A percentile compares a stretch with the other conserved stretches of the same genome.
Conservation (phyloP, 2,888 invertebrate genomes). For the Cynaeus angustus region DNA sequence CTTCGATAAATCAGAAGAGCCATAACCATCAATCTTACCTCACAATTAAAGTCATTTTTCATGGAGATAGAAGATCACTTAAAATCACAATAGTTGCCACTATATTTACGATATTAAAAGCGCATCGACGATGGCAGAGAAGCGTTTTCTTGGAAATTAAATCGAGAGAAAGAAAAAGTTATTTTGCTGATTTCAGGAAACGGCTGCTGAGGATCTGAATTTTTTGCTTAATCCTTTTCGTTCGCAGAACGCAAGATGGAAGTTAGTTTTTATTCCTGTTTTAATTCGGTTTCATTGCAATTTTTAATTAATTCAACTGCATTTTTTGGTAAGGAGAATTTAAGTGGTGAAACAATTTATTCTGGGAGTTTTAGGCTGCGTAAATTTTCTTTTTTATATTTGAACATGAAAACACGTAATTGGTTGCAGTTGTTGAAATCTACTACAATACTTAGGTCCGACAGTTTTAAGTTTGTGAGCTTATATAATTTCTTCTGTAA, state of each 20-base stretch:
- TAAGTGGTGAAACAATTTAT: no score
- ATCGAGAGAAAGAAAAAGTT: background rate
- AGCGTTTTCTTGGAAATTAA: background rate
- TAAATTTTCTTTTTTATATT: no score
- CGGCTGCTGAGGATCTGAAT: background rate
- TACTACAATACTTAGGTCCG: no score
- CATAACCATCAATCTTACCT: constrained; percentile 43
- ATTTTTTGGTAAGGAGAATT: no score
- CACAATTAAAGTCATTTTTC: constrained; percentile 44
- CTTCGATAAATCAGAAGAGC: constrained; percentile 39
- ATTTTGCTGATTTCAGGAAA: constrained; percentile 1
- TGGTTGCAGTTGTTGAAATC: no score
- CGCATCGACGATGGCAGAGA: background rate
- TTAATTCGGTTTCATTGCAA: no score
- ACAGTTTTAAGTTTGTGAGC: no score
- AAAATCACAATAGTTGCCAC: constrained; percentile 24
- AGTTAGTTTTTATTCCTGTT: no score
- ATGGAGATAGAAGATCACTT: constrained; percentile 11
- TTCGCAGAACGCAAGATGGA: background rate
- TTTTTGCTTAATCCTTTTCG: background rate
- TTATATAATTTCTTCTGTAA: no score
- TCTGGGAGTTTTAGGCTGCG: no score
- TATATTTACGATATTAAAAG: constrained; percentile 5
- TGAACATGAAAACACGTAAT: no score
- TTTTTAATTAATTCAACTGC: no score